Evolutionary conservation across 64 coral and sea anemone genomes (phyloP), one percentile per base, ranked within the genome.

Genomic region (Hydrozoanthus tunicans): DNA sequence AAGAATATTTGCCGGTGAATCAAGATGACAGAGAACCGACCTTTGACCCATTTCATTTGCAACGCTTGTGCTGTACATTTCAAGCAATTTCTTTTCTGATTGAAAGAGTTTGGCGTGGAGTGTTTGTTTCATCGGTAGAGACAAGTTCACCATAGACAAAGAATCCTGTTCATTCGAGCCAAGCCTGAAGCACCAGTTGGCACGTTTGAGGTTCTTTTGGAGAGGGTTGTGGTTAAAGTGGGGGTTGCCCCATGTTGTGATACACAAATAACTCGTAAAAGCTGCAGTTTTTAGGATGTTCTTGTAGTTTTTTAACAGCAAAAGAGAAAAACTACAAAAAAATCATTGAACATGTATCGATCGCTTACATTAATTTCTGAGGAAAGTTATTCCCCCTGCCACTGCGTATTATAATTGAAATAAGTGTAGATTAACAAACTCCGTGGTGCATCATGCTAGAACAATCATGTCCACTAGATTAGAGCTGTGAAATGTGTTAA

Each of bases 381-480:
- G 72, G 72, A 52, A 53, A 43, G 3, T 75, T 75, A 63, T 74
- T 51, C 24, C 24, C 5, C 53, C 15, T 15, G 56, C 54, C 56
- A 60, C 53, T 60, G 66, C 4, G 9, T 75, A 75, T 75, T 58
- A 86, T 24, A 72, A 20, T 67, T 69, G 65, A 86, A 72, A 14
- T 52, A 72, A 55, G 14, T 72, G 66, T 73, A 86, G 82, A 85
- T 20, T 64, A 7, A 6, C 68, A 5, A 70, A 58, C 15, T 24
- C 52, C 68, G 56, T 69, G 32, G 52, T 60, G 51, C 27, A 23
- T 6, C 59, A 58, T n/a, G 59, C 73, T 88, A 74, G 32, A 88
- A 59, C 60, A 14, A 72, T 58, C 17, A 8, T 88, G 84, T 88
- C 59, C 59, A 88, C 73, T 88, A 73, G 69, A 88, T 88, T 70